Conservation (phyloP, 1,140 invertebrate genomes). For the Chlorops oryzae region DNA sequence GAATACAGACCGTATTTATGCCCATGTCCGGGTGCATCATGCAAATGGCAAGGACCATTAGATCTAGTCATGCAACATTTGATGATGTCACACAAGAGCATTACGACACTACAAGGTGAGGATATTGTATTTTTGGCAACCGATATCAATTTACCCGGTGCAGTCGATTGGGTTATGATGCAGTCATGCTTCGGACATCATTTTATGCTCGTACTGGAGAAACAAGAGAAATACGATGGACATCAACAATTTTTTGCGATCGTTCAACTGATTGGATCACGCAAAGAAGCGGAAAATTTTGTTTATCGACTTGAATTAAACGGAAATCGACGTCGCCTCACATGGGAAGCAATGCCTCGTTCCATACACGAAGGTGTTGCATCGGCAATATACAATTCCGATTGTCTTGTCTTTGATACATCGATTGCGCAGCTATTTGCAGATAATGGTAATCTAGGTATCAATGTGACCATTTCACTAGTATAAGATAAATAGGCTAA, state of each 20-base stretch:
- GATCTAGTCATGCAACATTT: slow-evolving; percentile 96
- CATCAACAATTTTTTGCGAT: slow-evolving; percentile 99
- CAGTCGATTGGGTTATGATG: slow-evolving; percentile 99
- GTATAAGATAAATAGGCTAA: slow-evolving; percentile 49
- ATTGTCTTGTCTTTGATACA: slow-evolving; percentile 98
- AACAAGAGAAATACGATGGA: slow-evolving; percentile 96
- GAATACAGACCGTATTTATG: slow-evolving; percentile 96
- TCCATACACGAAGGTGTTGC: slow-evolving; percentile 98
- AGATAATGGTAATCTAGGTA: slow-evolving; percentile 98
- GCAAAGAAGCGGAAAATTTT: slow-evolving; percentile 99
- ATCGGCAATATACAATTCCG: slow-evolving; percentile 95
- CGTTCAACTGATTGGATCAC: slow-evolving; percentile 96
- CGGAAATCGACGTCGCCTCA: slow-evolving; percentile 84
- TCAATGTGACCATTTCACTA: slow-evolving; percentile 98
- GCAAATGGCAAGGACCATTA: slow-evolving; percentile 96
- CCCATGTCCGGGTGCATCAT: slow-evolving; percentile 96
- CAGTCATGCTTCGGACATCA: slow-evolving; percentile 98
- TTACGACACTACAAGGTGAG: slow-evolving; percentile 94
- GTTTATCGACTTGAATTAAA: slow-evolving; percentile 97
- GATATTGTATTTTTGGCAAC: slow-evolving; percentile 99
- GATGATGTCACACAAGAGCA: slow-evolving; percentile 96
- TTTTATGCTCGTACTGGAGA: slow-evolving; percentile 99
- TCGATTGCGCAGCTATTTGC: slow-evolving; percentile 97
- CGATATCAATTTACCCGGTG: slow-evolving; percentile 98
- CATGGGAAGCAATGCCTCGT: slow-evolving; percentile 98